Evolutionary conservation across 2,888 invertebrate species (phyloP), one percentile per base, ranked within the genome.

Genomic region (Zelleria hepariella): DNA sequence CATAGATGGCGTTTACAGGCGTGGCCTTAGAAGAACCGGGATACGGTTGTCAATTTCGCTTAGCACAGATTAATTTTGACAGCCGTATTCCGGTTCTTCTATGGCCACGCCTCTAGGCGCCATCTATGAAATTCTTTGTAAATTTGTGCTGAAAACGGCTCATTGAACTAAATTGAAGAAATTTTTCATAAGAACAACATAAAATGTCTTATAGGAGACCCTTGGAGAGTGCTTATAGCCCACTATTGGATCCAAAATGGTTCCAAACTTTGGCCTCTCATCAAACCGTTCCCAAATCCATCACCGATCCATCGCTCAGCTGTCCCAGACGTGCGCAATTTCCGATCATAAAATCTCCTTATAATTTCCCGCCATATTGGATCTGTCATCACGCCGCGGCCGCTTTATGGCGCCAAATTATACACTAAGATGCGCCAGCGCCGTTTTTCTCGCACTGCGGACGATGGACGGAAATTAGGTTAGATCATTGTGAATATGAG

Each of bases 351-450:
- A 77, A 76, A 75, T 73, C 26, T 20, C 15, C 21, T 66, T 66
- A 71, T 69, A 71, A 75, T 77, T 74, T 72, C 68, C 63, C 64
- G 65, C 62, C 62, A 66, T 68, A 67, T 66, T 71, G 74, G 68
- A 71, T 73, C 80, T 80, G 80, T 81, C 80, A 78, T 82, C 81
- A 78, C 67, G 68, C 63, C 63, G 66, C 63, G 65, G 64, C 66
- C 64, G 68, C 67, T 78, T 81, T 77, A 77, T 75, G 71, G 70
- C 70, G 64, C 66, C 64, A 80, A 81, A 82, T 78, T 78, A 76
- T 71, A 75, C 64, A 67, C 64, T 58, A 61, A 58, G 57, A 32
- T 65, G 69, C 65, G 67, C 68, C 51, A 59, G 58, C 66, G 68
- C 72, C 69, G 67, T 67, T 68, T 66, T 72, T 70, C 73, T 71